Evolutionary conservation across 2,888 invertebrate genomes (phyloP), one percentile per base, ranked within the genome.

Genomic region (Drosophila villosipedis): DNA sequence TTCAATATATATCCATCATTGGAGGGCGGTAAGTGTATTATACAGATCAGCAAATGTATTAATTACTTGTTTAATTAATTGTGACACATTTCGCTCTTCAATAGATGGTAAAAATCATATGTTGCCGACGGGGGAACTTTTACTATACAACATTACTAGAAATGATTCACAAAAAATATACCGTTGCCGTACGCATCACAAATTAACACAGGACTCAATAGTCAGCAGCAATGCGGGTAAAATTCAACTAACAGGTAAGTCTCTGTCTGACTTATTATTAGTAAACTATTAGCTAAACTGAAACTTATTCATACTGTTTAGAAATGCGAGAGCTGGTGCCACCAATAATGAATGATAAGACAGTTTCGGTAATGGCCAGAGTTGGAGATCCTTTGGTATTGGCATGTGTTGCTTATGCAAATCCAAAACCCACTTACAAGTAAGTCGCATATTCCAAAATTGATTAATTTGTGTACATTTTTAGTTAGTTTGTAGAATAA

Each of bases 351-450:
- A 94, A 94, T 82, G 95, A 95, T 80, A 94, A 94, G 84, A 92
- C 94, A 69, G 91, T 94, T n/a, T 92, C 93, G 59, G 83, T 94
- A 68, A 93, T 94, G 50, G 93, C 94, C 33, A 93, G 94, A 64
- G 92, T 94, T 63, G 94, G 95, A 64, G 94, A 94, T 82, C 94
- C 94, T 33, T 93, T 95, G 43, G 95, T 95, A 49, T 93, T 95
- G 62, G 94, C 95, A 9, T 95, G 95, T 92, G 95, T 95, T 43
- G 95, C 95, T 30, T 95, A 94, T 86, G 95, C 95, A 22, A 95
- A 94, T 91, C 95, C 95, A 14, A 94, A 94, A 25, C 95, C 95
- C 16, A 92, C 92, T 65, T 94, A 95, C 93, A 94, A 95, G 95
- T 95, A 93, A 94, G 92, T 47, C 7, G 1, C 25, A 25, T 25